These are phyloP conservation scores for Nycticorax nycticorax DNA, from an alignment of 2,113 vertebrate species.

Conservation along the genomic window DNA sequence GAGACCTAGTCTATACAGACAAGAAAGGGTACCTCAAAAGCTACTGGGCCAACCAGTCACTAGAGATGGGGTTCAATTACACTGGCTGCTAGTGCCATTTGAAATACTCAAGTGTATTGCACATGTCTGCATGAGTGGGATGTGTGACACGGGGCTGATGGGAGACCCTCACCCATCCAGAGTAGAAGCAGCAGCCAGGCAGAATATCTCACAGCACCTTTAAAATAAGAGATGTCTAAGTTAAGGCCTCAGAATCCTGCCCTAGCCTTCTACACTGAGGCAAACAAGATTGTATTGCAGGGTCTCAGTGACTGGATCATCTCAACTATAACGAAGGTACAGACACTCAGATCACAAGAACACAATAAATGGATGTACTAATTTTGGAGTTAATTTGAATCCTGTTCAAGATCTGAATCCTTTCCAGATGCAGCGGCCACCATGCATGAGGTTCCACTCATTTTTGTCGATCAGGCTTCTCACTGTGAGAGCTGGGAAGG, in stretches of 20 bases:
- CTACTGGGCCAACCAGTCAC: neutral
- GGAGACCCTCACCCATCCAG: neutral
- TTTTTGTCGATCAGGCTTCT: neutral
- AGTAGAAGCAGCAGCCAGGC: neutral
- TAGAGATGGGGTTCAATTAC: neutral
- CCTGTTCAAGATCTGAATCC: neutral
- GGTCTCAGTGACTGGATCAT: neutral
- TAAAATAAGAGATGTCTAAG: neutral
- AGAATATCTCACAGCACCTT: neutral
- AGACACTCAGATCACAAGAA: neutral
- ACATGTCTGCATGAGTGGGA: neutral
- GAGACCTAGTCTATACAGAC: neutral
- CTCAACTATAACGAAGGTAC: neutral
- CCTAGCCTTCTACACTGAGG: neutral
- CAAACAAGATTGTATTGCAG: neutral
- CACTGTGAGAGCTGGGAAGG: neutral
- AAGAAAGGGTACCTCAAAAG: neutral
- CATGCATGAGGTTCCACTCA: neutral
- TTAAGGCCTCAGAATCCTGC: neutral
- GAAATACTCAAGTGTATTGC: neutral
- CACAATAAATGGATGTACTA: neutral
- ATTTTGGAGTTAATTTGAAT: neutral
- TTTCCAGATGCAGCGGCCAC: neutral
- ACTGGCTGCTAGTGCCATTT: neutral
- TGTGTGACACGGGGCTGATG: neutral